These are phyloP conservation scores for Tyto alba DNA, from an alignment of 2,113 vertebrate genomes.

Conservation along the genomic window DNA sequence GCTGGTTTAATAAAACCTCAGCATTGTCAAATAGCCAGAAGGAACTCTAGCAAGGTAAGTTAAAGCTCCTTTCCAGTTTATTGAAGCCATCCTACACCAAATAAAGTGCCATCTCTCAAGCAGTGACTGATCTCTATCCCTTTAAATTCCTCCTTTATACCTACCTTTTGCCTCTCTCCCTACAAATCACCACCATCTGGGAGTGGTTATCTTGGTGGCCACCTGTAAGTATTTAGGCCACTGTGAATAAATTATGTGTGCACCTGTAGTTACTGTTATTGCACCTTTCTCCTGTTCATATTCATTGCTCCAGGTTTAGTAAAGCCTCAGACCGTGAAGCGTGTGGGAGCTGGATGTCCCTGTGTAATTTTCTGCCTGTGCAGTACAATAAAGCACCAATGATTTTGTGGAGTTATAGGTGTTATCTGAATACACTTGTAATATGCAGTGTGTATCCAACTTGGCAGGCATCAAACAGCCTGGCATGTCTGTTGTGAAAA, in stretches of 20 bases:
- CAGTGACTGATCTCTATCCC: neutral
- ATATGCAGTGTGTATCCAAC: fast-evolving
- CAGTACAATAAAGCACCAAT: neutral
- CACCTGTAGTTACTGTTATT: neutral
- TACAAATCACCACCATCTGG: neutral
- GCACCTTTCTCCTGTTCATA: neutral
- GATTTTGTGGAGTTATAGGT: neutral
- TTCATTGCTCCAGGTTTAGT: neutral
- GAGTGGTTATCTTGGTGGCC: neutral
- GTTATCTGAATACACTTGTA: neutral
- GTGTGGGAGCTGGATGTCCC: neutral
- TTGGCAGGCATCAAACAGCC: neutral
- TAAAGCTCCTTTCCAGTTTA: neutral
- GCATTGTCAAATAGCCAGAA: neutral
- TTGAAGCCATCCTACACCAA: neutral
- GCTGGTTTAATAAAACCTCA: neutral
- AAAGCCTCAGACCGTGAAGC: neutral
- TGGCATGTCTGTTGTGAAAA: neutral
- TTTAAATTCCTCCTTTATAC: neutral
- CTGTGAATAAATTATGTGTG: neutral
- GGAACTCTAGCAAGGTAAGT: neutral
- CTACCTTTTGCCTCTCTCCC: neutral
- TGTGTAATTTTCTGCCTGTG: neutral
- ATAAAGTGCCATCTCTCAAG: neutral
- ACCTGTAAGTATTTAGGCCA: neutral